Evolutionary conservation across 30 jellyfish, hydroid and myxozoan species (phyloP), one percentile per base, ranked within the genome.

Genomic region (Aurelia coerulea): DNA sequence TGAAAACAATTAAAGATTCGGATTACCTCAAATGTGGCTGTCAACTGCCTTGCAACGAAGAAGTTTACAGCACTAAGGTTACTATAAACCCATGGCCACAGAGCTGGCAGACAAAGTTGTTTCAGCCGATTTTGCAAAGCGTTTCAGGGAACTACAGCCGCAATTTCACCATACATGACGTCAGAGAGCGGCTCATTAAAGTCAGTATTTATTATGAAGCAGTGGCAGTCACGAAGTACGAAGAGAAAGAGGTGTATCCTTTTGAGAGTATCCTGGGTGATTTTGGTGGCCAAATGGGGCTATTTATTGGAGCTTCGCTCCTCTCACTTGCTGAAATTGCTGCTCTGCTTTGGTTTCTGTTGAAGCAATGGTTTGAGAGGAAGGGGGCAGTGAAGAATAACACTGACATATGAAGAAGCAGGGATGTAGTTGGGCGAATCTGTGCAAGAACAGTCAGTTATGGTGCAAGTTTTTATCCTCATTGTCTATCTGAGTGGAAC

Each of bases 61-160:
- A 63, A 13, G 10, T 34, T 68, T 79, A 79, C 59, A 19, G 29
- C 58, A 5, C 31, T 15, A 70, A 70, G 34, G 37, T 70, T 33
- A 79, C 60, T 17, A 52, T 54, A 46, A 35, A 58, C 66, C 89
- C 80, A 8, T 79, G 89, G 89, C 89, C 89, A 2, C 65, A 42
- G 64, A 65, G 18, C 11, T 64, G 80, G 81, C 89, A 79, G 37
- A 42, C 49, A 11, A 15, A 52, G 50, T 15, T 33, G 4, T 65
- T 63, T 4, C 19, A 79, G 19, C 74, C 37, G 8, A 3, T 79
- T 69, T 56, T 79, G 60, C 41, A 29, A 32, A 59, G 59, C 16
- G 52, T 54, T 12, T 42, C 35, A 18, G 86, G 86, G n/a, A 34
- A 50, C 86, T 6, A 31, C 16, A 75, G 35, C 58, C 74, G 73